phyloP scores from a whole-genome alignment of 2,888 invertebrate genomes.

The Ophioninae sp. region DNA sequence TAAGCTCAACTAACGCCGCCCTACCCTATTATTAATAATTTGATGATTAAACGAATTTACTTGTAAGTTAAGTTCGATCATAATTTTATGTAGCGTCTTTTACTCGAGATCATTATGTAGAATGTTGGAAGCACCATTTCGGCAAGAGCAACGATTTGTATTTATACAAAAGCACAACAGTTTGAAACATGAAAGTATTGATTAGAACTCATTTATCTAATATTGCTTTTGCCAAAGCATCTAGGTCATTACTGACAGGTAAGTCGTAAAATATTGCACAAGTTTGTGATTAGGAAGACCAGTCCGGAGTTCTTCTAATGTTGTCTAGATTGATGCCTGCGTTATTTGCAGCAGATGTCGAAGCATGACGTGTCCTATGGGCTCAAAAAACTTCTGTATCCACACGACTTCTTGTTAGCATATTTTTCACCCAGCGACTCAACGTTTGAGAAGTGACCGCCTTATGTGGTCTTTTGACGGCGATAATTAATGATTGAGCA shows the following conservation, averaged over 20 bases:
- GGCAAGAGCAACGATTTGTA: background rate
- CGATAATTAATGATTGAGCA: slow-evolving; percentile 36
- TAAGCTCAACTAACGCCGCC: no score
- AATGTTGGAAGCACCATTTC: slow-evolving; percentile 20
- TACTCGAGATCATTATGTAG: slow-evolving; percentile 29
- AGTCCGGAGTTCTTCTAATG: slow-evolving; percentile 2
- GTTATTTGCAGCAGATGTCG: no score
- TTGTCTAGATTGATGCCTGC: background rate
- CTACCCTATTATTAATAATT: no score
- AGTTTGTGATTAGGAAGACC: slow-evolving; percentile 7
- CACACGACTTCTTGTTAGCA: no score
- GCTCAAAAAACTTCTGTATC: no score
- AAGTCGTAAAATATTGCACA: slow-evolving; percentile 28
- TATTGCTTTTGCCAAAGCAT: slow-evolving; percentile 19
- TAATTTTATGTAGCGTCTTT: background rate
- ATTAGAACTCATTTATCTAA: background rate
- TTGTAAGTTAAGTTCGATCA: no score
- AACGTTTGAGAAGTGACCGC: background rate
- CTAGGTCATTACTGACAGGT: background rate
- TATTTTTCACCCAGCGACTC: no score
- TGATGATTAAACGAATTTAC: no score
- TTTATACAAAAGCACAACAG: no score
- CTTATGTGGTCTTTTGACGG: slow-evolving; percentile 28
- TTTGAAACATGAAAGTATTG: background rate
- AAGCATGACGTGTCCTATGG: no score